Evolutionary conservation across 2,888 invertebrate species (phyloP), one percentile per base, ranked within the genome.

Genomic region (Parochlus steinenii): DNA sequence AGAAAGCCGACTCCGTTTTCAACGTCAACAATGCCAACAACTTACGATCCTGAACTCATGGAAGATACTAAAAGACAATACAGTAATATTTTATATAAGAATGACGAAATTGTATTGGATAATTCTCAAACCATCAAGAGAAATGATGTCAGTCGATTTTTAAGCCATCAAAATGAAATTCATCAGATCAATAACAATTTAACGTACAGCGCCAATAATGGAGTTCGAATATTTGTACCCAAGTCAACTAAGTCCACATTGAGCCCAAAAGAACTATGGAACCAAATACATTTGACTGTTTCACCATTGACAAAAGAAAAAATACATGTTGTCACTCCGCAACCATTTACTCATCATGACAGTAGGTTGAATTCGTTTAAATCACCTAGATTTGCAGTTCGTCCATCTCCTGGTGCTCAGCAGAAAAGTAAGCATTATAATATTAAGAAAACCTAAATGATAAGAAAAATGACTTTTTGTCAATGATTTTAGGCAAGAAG

Each of bases 301-400:
- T 76, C 79, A 8, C 73, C 80, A n/a, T 56, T 72, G 39, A 79
- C 78, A 4, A 74, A 76, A 47, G 83, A 85, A 57, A 78, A 77
- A 50, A 69, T 83, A 1, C 82, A 82, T 45, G 78, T 85, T 2
- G 82, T 85, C 1, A 85, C 85, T 4, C 81, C 85, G 1, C 73
- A 76, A 48, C 67, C 77, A 12, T 45, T 5, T 41, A 41, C n/a
- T n/a, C n/a, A n/a, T n/a, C n/a, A n/a, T n/a, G n/a, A n/a, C n/a
- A n/a, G n/a, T n/a, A n/a, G n/a, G n/a, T 36, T 41, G 14, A 45
- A 42, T 6, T 31, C 38, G n/a, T 51, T 50, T 33, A 52, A 52
- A 39, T 52, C 51, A 48, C 51, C 67, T 3, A 56, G 69, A 45
- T 71, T 71, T 52, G 52, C 64, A 31, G 62, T 66, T 41, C 57